Evolutionary conservation across 2,888 invertebrate genomes (phyloP), one percentile per base, ranked within the genome.

Genomic region (Xanthia togata): DNA sequence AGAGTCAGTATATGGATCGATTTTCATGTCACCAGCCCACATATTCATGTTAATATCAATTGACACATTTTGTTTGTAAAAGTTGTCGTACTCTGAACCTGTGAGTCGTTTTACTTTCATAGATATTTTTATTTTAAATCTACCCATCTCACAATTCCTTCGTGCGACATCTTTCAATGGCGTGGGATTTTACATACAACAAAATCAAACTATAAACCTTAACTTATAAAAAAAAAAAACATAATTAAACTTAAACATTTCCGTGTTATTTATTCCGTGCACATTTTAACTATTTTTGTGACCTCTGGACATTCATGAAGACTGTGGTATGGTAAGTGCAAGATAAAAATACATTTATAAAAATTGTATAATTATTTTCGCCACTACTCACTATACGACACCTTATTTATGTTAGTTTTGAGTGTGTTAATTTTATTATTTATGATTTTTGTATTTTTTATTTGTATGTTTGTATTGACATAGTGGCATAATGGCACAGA

Each of bases 401-500:
- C 79, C 85, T 77, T 78, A 76, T 80, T n/a, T n/a, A 85, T 83
- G 78, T 84, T 85, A 81, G 83, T 87, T 90, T 88, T 91, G 82
- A 78, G 81, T 84, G 91, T 91, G 82, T 89, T 89, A 26, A 70
- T 89, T 88, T 84, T 83, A 77, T 89, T 86, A 82, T 83, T 90
- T 85, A 78, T 89, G 79, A 87, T 88, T 87, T 90, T 87, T 88
- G 82, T 87, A 86, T 91, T 85, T 81, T 89, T 90, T 86, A 86
- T 88, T 88, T 90, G 84, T 77, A 80, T 78, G 88, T 90, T 87
- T 90, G 92, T 85, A 87, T 89, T 94, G 95, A 96, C 95, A 96
- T 95, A 95, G 94, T 96, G 96, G 96, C 96, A 96, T 96, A 94
- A 93, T 90, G 92, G 92, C 92, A 83, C 83, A 92, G 86, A 90